phyloP scores from a whole-genome alignment of 2,113 vertebrate genomes.

The Chlamydotis undulata region DNA sequence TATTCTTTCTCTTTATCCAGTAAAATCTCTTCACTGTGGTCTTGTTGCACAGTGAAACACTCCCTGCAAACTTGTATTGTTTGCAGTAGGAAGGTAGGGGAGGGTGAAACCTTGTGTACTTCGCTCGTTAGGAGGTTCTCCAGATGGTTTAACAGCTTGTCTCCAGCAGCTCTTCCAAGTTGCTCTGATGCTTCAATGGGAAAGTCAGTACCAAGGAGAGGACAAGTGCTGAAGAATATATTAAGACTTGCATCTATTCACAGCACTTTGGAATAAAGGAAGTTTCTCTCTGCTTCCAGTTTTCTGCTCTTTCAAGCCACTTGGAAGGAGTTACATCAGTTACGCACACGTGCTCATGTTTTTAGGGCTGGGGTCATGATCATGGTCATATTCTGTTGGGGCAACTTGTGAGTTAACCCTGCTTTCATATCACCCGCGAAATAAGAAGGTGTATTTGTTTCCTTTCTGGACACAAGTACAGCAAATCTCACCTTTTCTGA shows the following conservation, averaged over 20 bases:
- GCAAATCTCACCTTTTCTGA: not conserved
- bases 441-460: not conserved
- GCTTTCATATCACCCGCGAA: not conserved
- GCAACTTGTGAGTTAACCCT: not conserved
- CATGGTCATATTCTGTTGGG: not conserved
- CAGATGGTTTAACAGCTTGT: not conserved
- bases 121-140: not conserved
- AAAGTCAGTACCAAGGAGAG: not conserved
- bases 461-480: not conserved
- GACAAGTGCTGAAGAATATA: not conserved
- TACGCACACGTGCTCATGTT: not conserved
- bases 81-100: not conserved
- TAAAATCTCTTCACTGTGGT: not conserved
- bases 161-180: not conserved
- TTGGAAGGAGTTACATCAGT: not conserved
- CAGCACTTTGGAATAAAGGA: not conserved
- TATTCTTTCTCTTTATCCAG: constrained; percentile 6
- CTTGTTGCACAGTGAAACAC: not conserved
- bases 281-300: not conserved
- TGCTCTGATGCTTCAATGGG: not conserved
- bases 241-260: not conserved
- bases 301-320: not conserved
- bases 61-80: not conserved
- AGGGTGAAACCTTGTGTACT: not conserved
- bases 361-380: not conserved